Base-by-base conservation (phyloP, 2,888 invertebrate genomes). In the Eristalis arbustorum region DNA sequence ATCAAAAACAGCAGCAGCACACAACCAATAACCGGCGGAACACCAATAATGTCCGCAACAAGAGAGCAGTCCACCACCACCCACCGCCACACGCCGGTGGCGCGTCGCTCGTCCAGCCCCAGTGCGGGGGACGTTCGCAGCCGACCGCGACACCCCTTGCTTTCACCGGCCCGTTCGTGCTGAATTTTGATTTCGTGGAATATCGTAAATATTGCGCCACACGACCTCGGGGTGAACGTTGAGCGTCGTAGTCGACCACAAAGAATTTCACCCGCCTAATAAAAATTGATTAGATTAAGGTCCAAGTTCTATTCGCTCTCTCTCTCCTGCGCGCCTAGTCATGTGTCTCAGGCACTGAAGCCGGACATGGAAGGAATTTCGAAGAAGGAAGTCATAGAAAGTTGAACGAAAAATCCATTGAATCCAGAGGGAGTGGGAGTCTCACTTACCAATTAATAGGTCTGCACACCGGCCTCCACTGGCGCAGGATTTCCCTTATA, bases 221-320 rank as follows among this genome's bases (percentile, higher is more conserved):
- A 1, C 11, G 23, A 31, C 56, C 18, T 25, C 11, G 14, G 59
- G 76, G 25, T 25, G 25, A 3, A 25, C 25, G 25, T 25, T n/a
- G n/a, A 23, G 22, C 42, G 25, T 25, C 42, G 28, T 18, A 49
- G 49, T 18, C 49, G 18, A 8, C 49, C 49, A 28, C 68, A 71
- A 37, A 57, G 23, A 64, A 37, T 61, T 37, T 8, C 69, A 57
- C 61, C 40, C 40, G 72, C 57, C 82, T 83, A 72, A 87, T 87
- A 87, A 83, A 83, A 83, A 87, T 87, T 78, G 82, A 87, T 87
- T 87, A 79, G 78, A 75, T 71, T 63, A 56, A 49, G 68, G 73
- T 59, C 62, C 22, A 63, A 18, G 28, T 63, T 61, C 31, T n/a
- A 22, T 22, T 40, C 25, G 25, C 18, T 61, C 56, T 61, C 5